Conservation (phyloP, 2,888 invertebrate species). For the Acanthacorydalis orientalis region DNA sequence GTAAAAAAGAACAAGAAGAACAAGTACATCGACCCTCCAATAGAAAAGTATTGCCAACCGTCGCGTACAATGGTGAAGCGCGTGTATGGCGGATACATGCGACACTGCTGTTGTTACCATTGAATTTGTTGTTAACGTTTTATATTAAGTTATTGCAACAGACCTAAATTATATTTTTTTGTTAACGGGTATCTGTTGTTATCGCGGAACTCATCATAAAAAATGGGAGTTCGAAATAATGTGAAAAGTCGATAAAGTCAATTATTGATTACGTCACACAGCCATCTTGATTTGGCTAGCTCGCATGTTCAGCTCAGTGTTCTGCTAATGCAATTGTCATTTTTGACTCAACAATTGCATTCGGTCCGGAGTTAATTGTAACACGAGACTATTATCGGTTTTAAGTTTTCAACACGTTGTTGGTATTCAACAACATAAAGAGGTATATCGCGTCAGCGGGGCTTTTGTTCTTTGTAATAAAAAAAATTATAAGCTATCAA, state of each 20-base stretch:
- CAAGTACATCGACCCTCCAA: neutral
- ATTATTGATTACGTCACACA: conserved; percentile 26
- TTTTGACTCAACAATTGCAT: conserved; percentile 3
- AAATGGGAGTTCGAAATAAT: conserved; percentile 10
- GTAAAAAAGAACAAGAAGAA: neutral
- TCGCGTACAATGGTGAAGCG: conserved; percentile 4
- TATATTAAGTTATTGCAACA: neutral
- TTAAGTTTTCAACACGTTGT: neutral
- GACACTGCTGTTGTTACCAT: conserved; percentile 4
- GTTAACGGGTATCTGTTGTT: conserved; percentile 2
- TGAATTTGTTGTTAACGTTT: conserved; percentile 1
- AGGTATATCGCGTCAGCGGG: neutral
- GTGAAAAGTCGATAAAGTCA: conserved; percentile 16
- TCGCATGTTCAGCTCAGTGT: conserved; percentile 12
- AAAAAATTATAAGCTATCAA: conserved; percentile 30
- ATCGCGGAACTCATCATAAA: neutral
- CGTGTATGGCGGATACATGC: conserved; percentile 4
- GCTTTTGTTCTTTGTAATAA: conserved; percentile 7
- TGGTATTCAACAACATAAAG: conserved; percentile 14
- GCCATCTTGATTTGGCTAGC: conserved; percentile 27
- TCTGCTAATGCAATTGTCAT: conserved; percentile 5
- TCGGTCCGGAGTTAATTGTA: conserved; percentile 3
- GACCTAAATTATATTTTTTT: neutral
- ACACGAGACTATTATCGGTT: conserved; percentile 12
- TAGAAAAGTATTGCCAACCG: neutral